These are phyloP conservation scores for Procambarus virginalis DNA, from an alignment of 1,140 invertebrate genomes.

Conservation along the genomic window DNA sequence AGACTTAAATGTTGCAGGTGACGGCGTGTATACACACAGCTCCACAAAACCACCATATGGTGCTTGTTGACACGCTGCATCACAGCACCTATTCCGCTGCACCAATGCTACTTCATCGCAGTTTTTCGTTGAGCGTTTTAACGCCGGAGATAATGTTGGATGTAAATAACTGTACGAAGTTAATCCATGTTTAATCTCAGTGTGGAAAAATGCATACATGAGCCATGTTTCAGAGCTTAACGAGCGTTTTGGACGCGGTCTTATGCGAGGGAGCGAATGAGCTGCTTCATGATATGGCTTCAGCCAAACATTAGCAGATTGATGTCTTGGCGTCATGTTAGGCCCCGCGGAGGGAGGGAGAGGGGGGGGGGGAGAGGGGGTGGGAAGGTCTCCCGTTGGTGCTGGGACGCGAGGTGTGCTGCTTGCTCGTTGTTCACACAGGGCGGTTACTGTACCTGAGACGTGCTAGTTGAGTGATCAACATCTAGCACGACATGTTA, in stretches of 20 bases:
- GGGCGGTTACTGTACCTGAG: too few species aligned
- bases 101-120: neutral
- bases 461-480: too few species aligned
- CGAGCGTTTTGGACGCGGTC: neutral
- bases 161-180: constrained; percentile 25
- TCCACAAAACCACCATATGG: too few species aligned
- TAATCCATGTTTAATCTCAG: constrained; percentile 30
- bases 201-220: constrained; percentile 23
- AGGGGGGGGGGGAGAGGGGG: too few species aligned
- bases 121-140: neutral
- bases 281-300: neutral
- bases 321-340: too few species aligned
- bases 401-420: too few species aligned
- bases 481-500: too few species aligned
- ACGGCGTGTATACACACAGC: too few species aligned
- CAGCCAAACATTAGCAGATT: too few species aligned
- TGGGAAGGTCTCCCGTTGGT: too few species aligned
- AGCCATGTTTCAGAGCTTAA: constrained; percentile 4
- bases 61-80: neutral
- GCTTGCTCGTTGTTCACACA: too few species aligned
- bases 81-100: neutral
- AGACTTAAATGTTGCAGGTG: neutral
- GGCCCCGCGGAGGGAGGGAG: too few species aligned
- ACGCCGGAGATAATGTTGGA: constrained; percentile 18
- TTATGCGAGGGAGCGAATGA: neutral